Percentiles rank a stretch among this genome's conserved stretches.
Evolutionary conservation across 2,113 vertebrate species (phyloP).

Genomic region (Bombycilla garrulus): DNA sequence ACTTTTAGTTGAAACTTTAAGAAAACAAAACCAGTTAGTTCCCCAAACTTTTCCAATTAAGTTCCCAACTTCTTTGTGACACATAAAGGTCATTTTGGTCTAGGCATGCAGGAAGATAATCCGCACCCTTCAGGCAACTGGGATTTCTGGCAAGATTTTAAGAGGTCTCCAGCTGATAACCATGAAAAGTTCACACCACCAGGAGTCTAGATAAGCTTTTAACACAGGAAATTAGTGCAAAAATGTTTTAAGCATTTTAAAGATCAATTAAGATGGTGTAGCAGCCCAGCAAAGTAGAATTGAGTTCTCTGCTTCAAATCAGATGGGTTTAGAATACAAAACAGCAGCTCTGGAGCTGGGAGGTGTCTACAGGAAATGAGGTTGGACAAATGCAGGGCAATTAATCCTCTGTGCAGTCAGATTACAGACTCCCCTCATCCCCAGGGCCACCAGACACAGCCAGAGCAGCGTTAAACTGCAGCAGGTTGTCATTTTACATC

Average conservation of each 20-base stretch:
- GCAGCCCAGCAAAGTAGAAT: neutral
- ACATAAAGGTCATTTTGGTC: constrained; percentile 36
- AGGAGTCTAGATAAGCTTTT: constrained; percentile 59
- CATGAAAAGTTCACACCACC: constrained; percentile 51
- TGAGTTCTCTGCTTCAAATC: neutral
- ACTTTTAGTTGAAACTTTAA: neutral
- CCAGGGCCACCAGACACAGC: neutral
- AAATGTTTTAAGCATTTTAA: constrained; percentile 41
- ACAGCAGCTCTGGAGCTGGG: neutral
- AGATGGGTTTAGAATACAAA: constrained; percentile 17
- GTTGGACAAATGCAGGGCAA: constrained; percentile 23
- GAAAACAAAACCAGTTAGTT: neutral
- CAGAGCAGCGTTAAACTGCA: neutral
- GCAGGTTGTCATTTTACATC: neutral
- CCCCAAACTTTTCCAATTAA: neutral
- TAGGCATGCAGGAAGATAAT: constrained; percentile 35
- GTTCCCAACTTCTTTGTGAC: neutral
- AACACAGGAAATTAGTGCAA: constrained; percentile 60
- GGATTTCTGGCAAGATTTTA: constrained; percentile 53
- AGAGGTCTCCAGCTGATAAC: constrained; percentile 57
- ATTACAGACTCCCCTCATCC: neutral
- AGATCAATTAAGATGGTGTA: constrained; percentile 38
- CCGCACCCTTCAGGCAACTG: constrained; percentile 6
- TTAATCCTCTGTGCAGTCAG: constrained; percentile 15
- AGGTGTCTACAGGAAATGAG: constrained; percentile 13